Conservation (phyloP, 2,888 invertebrate species). For the Apantesis nais region DNA sequence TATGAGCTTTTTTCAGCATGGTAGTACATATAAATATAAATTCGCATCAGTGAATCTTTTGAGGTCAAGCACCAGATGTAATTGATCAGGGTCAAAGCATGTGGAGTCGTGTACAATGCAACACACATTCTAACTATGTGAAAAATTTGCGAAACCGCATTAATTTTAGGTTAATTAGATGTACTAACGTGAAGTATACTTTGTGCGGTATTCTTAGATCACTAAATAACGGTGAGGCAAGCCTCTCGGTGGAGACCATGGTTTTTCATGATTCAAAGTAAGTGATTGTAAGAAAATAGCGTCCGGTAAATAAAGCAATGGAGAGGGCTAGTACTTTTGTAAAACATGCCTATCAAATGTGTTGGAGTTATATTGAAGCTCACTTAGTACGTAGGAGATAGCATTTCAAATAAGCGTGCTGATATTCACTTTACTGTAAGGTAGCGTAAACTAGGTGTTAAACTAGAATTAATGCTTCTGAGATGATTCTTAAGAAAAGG, state of each 20-base stretch:
- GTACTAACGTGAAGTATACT: slow-evolving; percentile 4
- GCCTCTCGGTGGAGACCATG: not conserved
- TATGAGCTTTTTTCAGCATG: not conserved
- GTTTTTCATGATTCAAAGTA: not conserved
- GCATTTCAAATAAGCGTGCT: not conserved
- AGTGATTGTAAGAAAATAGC: not conserved
- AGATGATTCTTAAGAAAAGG: too few species aligned
- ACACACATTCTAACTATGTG: slow-evolving; percentile 14
- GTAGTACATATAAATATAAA: not conserved
- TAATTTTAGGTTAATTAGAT: slow-evolving; percentile 19
- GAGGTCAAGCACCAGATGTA: slow-evolving; percentile 7
- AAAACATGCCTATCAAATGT: not conserved
- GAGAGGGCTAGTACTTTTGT: not conserved
- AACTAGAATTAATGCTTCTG: too few species aligned
- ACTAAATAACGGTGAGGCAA: not conserved
- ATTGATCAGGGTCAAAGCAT: slow-evolving; percentile 16
- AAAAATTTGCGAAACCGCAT: slow-evolving; percentile 12
- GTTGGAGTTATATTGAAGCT: not conserved
- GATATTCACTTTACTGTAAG: not conserved
- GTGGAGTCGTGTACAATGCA: slow-evolving; percentile 13
- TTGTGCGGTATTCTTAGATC: not conserved
- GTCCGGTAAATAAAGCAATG: too few species aligned
- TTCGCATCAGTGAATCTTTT: slow-evolving; percentile 2
- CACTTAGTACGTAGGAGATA: not conserved
- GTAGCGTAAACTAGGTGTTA: not conserved